Evolutionary conservation across 2,797 vertebrate species (phyloP), one percentile per base, ranked within the genome.

Genomic region (Paratrypauchen microcephalus): DNA sequence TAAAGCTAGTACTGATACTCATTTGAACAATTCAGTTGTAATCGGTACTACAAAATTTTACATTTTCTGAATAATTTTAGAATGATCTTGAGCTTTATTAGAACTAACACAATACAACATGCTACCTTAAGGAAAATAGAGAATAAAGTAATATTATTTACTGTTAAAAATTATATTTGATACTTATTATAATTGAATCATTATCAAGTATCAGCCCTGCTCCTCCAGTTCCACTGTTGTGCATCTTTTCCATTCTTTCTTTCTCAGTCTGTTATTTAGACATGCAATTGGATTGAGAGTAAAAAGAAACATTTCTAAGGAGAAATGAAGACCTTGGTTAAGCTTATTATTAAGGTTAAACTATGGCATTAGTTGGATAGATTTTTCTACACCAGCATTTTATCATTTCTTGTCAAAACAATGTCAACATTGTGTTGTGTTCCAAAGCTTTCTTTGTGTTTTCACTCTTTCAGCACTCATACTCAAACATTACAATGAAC

Each of bases 401-500:
- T 57, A 57, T 50, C 26, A 67, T 28, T 61, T 61, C 16, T 50
- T 30, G 41, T 26, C 23, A 48, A 4, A 71, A 23, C 23, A 66
- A 61, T 72, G 7, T 30, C 63, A 1, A 23, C 39, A 6, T 24
- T 71, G 61, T 70, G 8, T 24, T 71, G 61, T 70, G 28, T 30
- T 55, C 23, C 47, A 7, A 13, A 73, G 70, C 36, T 28, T 13
- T 2, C 9, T 4, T 4, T 70, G 15, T 59, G 73, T 66, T 68
- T 26, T 71, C 60, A 45, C 69, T 2, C 72, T 54, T 54, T 66
- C 45, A 41, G 70, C 65, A 68, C 48, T 50, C 62, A 30, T 1
- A 52, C 8, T 61, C 47, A 70, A 15, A 52, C 63, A 66, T 24
- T 76, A 11, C 78, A 65, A 69, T 69, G 16, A 45, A 47, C 61